These are phyloP conservation scores for Microctonus brassicae DNA, from an alignment of 2,888 invertebrate species.

Conservation along the genomic window DNA sequence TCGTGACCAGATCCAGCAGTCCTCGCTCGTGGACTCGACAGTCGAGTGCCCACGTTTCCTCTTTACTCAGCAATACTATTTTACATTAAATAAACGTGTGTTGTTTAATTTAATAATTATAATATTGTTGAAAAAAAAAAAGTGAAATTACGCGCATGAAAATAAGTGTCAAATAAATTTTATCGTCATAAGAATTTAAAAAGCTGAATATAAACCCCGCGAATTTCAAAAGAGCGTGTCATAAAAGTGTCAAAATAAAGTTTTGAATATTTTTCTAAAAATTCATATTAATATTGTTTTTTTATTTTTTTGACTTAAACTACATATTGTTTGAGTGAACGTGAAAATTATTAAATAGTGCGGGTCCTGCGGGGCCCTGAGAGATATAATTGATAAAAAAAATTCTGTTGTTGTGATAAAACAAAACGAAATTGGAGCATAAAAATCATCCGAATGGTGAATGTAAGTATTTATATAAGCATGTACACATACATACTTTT, in stretches of 20 bases:
- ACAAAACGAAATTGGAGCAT: neutral
- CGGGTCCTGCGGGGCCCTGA: slow-evolving; percentile 45
- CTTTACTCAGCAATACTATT: slow-evolving; percentile 2
- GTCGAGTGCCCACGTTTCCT: slow-evolving; percentile 32
- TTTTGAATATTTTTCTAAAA: too few relatives aligned
- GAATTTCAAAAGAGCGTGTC: too few relatives aligned
- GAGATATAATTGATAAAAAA: slow-evolving; percentile 24
- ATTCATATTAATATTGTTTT: too few relatives aligned
- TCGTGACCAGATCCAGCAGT: slow-evolving; percentile 55
- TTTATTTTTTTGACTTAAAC: too few relatives aligned
- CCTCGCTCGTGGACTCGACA: slow-evolving; percentile 51
- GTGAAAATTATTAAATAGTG: slow-evolving; percentile 15
- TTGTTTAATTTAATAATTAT: too few relatives aligned
- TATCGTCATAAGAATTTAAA: too few relatives aligned
- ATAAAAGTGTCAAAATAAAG: too few relatives aligned
- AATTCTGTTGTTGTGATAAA: neutral
- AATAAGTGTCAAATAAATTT: too few relatives aligned
- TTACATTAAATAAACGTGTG: neutral
- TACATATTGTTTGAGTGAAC: neutral
- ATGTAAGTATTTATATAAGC: slow-evolving; percentile 23
- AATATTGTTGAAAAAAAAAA: too few relatives aligned
- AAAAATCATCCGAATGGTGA: slow-evolving; percentile 25
- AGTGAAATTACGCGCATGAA: too few relatives aligned
- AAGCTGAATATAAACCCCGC: too few relatives aligned
- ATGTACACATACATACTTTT: neutral